These are phyloP conservation scores for Tachycineta bicolor DNA, from an alignment of 2,113 vertebrate species.

Conservation along the genomic window DNA sequence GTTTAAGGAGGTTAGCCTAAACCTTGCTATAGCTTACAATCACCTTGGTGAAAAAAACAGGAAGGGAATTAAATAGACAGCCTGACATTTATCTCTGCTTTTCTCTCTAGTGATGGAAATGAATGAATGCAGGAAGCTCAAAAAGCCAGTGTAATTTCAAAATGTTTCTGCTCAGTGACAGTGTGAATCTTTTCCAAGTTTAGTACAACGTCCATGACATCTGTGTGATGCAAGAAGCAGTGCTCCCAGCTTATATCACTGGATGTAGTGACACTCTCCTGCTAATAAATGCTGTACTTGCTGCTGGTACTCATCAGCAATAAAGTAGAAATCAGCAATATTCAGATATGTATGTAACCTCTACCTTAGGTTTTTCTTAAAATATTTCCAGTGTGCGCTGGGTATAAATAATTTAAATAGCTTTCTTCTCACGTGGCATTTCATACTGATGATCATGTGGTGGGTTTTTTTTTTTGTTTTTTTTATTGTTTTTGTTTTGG, in stretches of 20 bases:
- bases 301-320: background rate
- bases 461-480: background rate
- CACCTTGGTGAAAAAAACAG: background rate
- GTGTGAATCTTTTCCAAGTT: background rate
- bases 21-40: background rate
- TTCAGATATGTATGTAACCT: background rate
- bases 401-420: background rate
- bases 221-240: background rate
- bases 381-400: background rate
- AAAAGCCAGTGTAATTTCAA: background rate
- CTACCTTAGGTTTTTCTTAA: background rate
- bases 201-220: background rate
- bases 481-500: background rate
- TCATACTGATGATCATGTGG: background rate
- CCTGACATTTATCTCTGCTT: background rate
- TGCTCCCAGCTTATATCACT: background rate
- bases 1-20: background rate
- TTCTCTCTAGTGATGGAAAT: background rate
- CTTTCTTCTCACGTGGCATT: background rate
- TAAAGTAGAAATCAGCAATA: background rate
- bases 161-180: background rate
- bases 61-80: background rate
- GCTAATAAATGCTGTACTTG: background rate
- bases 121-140: background rate
- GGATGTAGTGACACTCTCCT: background rate